Evolutionary conservation across 2,888 invertebrate species (phyloP), one percentile per base, ranked within the genome.

Genomic region (Athalia rosae): DNA sequence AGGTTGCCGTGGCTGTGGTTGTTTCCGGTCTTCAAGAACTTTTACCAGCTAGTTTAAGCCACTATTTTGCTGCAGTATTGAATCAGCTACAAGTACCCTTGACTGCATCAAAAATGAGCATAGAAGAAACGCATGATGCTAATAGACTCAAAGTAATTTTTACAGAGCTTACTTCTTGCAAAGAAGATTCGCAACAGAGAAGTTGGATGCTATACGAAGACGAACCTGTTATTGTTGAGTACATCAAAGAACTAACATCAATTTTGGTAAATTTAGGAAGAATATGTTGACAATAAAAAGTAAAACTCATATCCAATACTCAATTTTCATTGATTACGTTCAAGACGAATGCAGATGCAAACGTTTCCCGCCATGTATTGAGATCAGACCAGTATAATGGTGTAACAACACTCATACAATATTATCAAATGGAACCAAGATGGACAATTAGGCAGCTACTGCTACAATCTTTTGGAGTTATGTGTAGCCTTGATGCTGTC

Each of bases 161-260:
- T 82, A 93, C 94, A 81, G 95, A 97, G 80, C 90, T 98, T 81
- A 95, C 96, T 3, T 95, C 95, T 80, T 97, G 97, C 81, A 98
- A 98, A 83, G 97, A 98, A 87, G 98, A 98, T 88, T 96, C 97
- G 0, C 98, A 99, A 87, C 98, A 99, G 87, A 92, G 98, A 78
- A 97, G 97, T 83, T 98, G 98, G 98, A 96, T 97, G 89, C 91
- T 98, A 48, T 96, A 98, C 88, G 98, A 98, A 88, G 98, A 98
- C 89, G 98, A 98, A 82, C 93, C 93, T 79, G 95, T 96, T 83
- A 98, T 98, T 86, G 94, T 94, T 79, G 95, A 96, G 79, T 96
- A 97, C 89, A 92, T 98, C 77, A 93, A 94, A 77, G 96, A 96
- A 88, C 91, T 96, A 43, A 95, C 95, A 71, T 95, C 95, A 80